Base-by-base conservation (phyloP, 2,797 vertebrate species). In the Onychomys arenicola region DNA sequence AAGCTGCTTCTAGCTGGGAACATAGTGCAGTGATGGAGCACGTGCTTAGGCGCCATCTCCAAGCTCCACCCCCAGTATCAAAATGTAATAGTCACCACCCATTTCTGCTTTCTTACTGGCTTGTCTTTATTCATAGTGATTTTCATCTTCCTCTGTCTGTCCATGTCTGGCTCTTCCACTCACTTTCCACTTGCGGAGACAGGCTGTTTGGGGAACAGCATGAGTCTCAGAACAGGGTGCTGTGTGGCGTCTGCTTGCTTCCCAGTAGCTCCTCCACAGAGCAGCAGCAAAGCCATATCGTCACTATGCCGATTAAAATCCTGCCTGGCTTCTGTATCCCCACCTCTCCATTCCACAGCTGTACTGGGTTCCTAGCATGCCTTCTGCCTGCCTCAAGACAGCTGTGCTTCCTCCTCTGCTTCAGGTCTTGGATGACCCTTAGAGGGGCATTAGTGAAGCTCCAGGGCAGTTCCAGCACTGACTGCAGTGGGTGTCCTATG, bases 351-450 rank as follows among this genome's bases (percentile, higher is more conserved):
- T 40, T 5, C 71, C 3, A 1, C 1, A 2, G 0, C 37, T 55
- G 43, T 2, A 11, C 55, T 82, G 8, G 0, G 3, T 40, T n/a
- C 16, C 4, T 9, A 9, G 61, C 16, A 2, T 10, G 5, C 27
- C 29, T 6, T 52, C 73, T 82, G 73, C 92, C 46, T 40, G 2
- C 34, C 49, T 75, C 37, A 8, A 55, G 13, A 43, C 46, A 16
- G 13, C 46, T 17, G 76, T 29, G 19, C 63, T n/a, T 78, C 40
- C 63, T 63, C 69, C 10, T 25, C 7, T 40, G 6, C 67, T 77
- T 16, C 75, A 46, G 61, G 46, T 27, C 63, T 16, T 4, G 21
- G 63, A 40, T 73, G 0, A 5, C 61, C 61, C 89, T 61, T 78
- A 27, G 11, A 2, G 19, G 55, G 37, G 43, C 2, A 9, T 17